Evolutionary conservation across 2,888 invertebrate genomes (phyloP), one percentile per base, ranked within the genome.

Genomic region (Sphecodes monilicornis): DNA sequence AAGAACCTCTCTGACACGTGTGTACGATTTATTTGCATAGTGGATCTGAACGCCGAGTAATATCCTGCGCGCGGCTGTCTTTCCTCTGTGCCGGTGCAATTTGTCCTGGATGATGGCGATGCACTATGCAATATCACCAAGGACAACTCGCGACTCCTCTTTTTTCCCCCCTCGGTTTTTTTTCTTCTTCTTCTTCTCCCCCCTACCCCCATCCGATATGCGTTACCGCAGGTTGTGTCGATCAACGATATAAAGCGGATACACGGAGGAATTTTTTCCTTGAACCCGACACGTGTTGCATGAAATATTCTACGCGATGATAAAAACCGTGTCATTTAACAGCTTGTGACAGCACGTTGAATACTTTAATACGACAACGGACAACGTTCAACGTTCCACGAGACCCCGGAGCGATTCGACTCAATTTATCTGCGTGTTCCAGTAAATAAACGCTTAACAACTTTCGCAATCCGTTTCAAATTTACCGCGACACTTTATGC

Each of bases 31-130:
- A 84, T 88, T 89, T 86, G 88, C 89, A 81, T 84, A 87, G 86
- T 87, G 89, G 88, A 88, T 90, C 87, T 85, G 82, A 80, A 76
- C 85, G 85, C 77, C 85, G 82, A 87, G 90, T 88, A 89, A 90
- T 90, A 90, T 91, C 85, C 90, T 85, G 80, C 89, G 82, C 88
- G 86, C 88, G 86, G 80, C 84, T 89, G 87, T 88, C 85, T 86
- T 89, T 91, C 85, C 86, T 86, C 86, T 86, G 88, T 90, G 90
- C 86, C 90, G 84, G 87, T 88, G 90, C 88, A 89, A 91, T 90
- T 90, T 90, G 89, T 90, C 87, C 88, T 88, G 89, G 88, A 89
- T 86, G 90, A 91, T 89, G 90, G 88, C 83, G 88, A 88, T 87
- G 87, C 88, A 85, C 87, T 89, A 88, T 88, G 85, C 90, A 87